Percentiles rank a stretch among this genome's conserved stretches.
These are phyloP conservation scores for Rhagoletis zephyria DNA, from an alignment of 1,140 invertebrate genomes.

Conservation along the genomic window DNA sequence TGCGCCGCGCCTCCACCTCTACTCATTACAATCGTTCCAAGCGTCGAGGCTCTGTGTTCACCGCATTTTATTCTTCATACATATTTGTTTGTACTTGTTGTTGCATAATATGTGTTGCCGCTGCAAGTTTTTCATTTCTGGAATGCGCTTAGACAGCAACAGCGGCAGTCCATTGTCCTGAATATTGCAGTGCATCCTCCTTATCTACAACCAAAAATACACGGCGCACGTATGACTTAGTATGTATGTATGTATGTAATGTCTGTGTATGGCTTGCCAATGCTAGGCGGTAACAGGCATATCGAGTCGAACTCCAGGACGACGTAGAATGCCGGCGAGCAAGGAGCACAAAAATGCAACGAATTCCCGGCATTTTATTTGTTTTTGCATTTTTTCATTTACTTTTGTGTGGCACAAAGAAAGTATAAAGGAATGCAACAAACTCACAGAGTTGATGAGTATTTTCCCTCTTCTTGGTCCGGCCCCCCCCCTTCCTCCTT, in stretches of 20 bases:
- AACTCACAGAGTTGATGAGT: background rate
- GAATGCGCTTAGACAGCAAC: conserved; percentile 12
- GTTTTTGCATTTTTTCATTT: background rate
- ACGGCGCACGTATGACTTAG: too few species aligned
- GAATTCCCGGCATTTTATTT: conserved; percentile 25
- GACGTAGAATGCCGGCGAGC: background rate
- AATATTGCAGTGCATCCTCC: background rate
- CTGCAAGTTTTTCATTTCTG: background rate
- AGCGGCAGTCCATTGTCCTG: conserved; percentile 1
- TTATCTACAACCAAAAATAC: background rate
- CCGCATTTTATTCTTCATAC: background rate
- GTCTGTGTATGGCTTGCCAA: background rate
- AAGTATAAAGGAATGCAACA: background rate
- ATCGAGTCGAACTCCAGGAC: background rate
- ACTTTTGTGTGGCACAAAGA: conserved; percentile 17
- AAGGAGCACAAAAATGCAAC: conserved; percentile 38
- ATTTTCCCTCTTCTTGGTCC: background rate
- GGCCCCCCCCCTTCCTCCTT: background rate
- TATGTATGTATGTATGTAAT: background rate
- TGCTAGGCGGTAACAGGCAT: background rate
- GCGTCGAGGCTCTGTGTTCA: background rate
- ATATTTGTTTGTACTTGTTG: background rate
- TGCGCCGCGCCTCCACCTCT: conserved; percentile 5
- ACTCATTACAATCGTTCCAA: background rate
- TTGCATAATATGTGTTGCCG: background rate